Conservation (phyloP, 1,140 invertebrate species). For the Belonocnema kinseyi region DNA sequence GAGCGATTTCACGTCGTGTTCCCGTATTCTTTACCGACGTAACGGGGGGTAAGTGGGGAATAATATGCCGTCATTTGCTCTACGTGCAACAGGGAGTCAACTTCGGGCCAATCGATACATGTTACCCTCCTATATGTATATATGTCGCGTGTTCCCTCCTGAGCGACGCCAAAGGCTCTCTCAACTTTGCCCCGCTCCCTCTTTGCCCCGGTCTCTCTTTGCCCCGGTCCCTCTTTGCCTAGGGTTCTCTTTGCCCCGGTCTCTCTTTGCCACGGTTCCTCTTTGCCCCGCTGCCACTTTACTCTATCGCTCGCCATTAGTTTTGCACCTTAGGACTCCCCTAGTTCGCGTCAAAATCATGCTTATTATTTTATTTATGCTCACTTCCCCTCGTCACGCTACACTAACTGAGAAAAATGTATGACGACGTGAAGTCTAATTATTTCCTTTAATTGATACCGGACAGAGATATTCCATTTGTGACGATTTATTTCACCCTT, state of each 20-base stretch:
- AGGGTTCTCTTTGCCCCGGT: neutral
- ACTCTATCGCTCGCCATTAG: neutral
- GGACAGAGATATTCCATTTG: neutral
- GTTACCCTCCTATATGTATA: constrained; percentile 38
- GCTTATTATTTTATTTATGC: constrained; percentile 28
- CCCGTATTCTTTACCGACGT: constrained; percentile 57
- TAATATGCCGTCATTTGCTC: constrained; percentile 65
- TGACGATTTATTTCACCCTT: neutral
- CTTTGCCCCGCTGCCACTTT: neutral
- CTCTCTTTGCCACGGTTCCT: no score
- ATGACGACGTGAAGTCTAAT: neutral
- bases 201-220: neutral
- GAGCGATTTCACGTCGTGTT: constrained; percentile 63
- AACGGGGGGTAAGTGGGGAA: constrained; percentile 61
- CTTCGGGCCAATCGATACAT: constrained; percentile 61
- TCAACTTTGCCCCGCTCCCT: neutral
- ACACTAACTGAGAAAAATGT: neutral
- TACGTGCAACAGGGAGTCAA: constrained; percentile 63
- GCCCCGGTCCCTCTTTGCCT: neutral
- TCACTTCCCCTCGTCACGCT: neutral
- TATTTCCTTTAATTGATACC: constrained; percentile 15
- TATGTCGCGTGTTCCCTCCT: constrained; percentile 48
- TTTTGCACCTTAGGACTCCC: constrained; percentile 24
- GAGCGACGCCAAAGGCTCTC: constrained; percentile 3
- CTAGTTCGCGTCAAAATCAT: constrained; percentile 9